Evolutionary conservation across 2,797 vertebrate genomes (phyloP).

Genomic region (Podarcis siculus): DNA sequence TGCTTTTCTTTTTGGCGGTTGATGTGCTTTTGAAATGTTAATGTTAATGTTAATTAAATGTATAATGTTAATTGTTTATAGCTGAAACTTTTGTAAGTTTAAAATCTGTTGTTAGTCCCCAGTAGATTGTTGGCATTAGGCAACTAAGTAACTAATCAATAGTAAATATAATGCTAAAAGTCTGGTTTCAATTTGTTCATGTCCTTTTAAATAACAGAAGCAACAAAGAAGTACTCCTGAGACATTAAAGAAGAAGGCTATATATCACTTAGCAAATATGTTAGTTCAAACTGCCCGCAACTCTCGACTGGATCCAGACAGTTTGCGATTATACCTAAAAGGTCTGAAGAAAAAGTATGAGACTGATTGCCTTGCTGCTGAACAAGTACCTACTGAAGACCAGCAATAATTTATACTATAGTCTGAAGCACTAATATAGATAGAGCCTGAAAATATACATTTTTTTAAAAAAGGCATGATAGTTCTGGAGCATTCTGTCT

Average conservation of each 20-base stretch:
- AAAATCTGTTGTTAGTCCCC: no score
- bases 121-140: no score
- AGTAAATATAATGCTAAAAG: not conserved
- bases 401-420: not conserved
- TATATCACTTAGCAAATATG: constrained; percentile 87
- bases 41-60: no score
- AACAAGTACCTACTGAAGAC: constrained; percentile 46
- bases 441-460: not conserved
- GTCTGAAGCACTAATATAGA: constrained; percentile 18
- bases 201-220: constrained; percentile 77
- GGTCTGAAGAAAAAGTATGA: constrained; percentile 88
- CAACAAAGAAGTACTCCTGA: constrained; percentile 85
- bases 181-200: constrained; percentile 42
- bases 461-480: constrained; percentile 12
- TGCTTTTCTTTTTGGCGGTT: no score
- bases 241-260: constrained; percentile 82
- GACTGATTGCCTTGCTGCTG: constrained; percentile 75
- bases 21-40: no score
- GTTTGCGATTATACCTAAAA: constrained; percentile 88
- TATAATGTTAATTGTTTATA: no score
- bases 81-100: no score
- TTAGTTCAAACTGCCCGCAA: constrained; percentile 92
- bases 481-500: constrained; percentile 2
- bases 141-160: not conserved
- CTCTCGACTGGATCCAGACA: constrained; percentile 88